phyloP scores from a whole-genome alignment of 2,797 vertebrate species.

The Gallinago stenura region DNA sequence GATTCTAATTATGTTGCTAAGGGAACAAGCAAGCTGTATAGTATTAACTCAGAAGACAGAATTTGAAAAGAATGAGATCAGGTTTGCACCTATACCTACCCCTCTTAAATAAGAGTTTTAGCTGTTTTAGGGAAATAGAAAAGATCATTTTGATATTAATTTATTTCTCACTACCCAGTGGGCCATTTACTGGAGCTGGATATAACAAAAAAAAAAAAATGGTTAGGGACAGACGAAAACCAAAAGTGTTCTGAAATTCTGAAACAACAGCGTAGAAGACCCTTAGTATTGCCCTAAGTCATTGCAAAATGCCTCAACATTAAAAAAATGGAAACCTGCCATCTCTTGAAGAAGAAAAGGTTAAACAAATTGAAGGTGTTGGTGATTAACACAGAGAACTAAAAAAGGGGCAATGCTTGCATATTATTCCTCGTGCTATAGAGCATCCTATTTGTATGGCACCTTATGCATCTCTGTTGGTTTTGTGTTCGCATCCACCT shows the following conservation, averaged over 20 bases:
- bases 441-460: not conserved
- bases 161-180: not conserved
- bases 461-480: not conserved
- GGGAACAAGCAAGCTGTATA: not conserved
- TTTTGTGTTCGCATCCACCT: not conserved
- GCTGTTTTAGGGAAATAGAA: not conserved
- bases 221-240: not conserved
- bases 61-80: not conserved
- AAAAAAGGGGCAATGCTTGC: not conserved
- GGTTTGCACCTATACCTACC: not conserved
- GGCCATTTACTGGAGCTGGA: not conserved
- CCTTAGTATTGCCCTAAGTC: not conserved
- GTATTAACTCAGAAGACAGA: not conserved
- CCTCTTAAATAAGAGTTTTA: not conserved
- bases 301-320: not conserved
- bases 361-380: not conserved
- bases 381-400: not conserved
- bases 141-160: not conserved
- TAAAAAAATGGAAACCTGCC: not conserved
- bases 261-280: not conserved
- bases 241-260: not conserved
- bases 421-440: not conserved
- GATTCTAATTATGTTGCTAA: conserved; percentile 18
- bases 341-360: not conserved
- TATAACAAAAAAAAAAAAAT: not conserved